Evolutionary conservation across 2,888 invertebrate species (phyloP).

Genomic region (Fragum whitleyi): DNA sequence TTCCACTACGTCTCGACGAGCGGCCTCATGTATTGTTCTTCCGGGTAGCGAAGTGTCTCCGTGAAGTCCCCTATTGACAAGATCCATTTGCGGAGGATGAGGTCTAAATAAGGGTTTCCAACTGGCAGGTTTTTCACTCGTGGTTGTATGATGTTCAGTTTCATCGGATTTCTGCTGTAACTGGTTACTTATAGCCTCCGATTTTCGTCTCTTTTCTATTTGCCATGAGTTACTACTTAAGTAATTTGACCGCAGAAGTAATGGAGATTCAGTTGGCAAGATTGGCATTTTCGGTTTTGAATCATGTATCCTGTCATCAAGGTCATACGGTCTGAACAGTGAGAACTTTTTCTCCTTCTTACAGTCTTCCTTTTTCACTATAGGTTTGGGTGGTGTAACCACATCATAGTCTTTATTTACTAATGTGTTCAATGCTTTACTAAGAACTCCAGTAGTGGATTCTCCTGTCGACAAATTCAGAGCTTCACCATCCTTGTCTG

Average conservation of each 20-base stretch:
- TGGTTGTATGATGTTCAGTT: not conserved
- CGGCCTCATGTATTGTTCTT: not conserved
- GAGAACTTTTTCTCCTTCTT: constrained; percentile 43
- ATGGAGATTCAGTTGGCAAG: constrained; percentile 50
- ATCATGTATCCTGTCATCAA: constrained; percentile 43
- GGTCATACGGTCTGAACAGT: constrained; percentile 60
- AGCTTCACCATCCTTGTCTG: constrained; percentile 15
- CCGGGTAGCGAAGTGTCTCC: not conserved
- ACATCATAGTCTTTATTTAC: constrained; percentile 55
- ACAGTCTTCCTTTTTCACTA: not conserved
- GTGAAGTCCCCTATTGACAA: not conserved
- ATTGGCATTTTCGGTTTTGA: constrained; percentile 2
- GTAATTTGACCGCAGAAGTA: constrained; percentile 59
- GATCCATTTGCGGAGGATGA: not conserved
- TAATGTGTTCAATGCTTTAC: constrained; percentile 57
- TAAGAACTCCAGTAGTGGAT: constrained; percentile 49
- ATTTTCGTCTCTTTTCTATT: constrained; percentile 55
- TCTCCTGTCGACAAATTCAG: constrained; percentile 48
- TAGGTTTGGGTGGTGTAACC: constrained; percentile 46
- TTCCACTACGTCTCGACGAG: not conserved
- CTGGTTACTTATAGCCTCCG: constrained; percentile 34
- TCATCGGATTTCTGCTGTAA: not conserved
- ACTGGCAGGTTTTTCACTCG: not conserved
- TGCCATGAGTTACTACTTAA: constrained; percentile 41
- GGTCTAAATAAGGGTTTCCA: not conserved